Percentiles rank a stretch among this genome's conserved stretches.
Conservation (phyloP, 2,888 invertebrate genomes). For the Hydrotaea diabolus region DNA sequence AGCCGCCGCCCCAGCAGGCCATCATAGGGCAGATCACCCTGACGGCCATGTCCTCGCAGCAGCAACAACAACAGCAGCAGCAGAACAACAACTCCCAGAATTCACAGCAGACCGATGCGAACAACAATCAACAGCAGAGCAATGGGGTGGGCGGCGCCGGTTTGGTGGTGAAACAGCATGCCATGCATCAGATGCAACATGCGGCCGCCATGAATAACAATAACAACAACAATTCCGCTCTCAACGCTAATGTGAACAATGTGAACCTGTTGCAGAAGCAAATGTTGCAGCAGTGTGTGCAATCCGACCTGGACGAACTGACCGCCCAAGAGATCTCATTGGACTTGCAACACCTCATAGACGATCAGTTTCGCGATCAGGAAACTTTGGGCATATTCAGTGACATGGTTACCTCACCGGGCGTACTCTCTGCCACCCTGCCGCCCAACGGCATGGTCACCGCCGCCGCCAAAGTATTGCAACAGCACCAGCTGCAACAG, state of each 20-base stretch:
- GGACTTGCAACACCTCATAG: constrained; percentile 94
- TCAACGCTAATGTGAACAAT: constrained; percentile 71
- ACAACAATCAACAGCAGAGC: constrained; percentile 68
- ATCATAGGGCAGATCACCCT: constrained; percentile 79
- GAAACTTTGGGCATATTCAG: constrained; percentile 88
- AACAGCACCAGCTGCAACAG: constrained; percentile 79
- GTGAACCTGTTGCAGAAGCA: constrained; percentile 82
- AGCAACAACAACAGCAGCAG: constrained; percentile 71
- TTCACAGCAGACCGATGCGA: constrained; percentile 57
- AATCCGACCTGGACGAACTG: constrained; percentile 92
- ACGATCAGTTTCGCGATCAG: constrained; percentile 93
- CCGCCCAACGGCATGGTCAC: constrained; percentile 80
- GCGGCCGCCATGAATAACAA: constrained; percentile 75
- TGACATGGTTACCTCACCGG: constrained; percentile 87
- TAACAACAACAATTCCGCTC: constrained; percentile 69
- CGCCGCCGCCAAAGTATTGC: constrained; percentile 80
- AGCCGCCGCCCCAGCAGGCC: constrained; percentile 79
- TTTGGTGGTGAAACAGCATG: constrained; percentile 79
- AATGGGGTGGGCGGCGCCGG: constrained; percentile 69
- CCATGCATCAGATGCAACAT: constrained; percentile 80
- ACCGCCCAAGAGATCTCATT: constrained; percentile 96
- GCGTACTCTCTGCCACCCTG: constrained; percentile 78
- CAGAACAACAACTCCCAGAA: constrained; percentile 51
- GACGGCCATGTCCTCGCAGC: constrained; percentile 78
- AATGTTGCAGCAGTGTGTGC: constrained; percentile 87